Evolutionary conservation across 2,797 vertebrate species (phyloP).

Genomic region (Silurus lanzhouensis): DNA sequence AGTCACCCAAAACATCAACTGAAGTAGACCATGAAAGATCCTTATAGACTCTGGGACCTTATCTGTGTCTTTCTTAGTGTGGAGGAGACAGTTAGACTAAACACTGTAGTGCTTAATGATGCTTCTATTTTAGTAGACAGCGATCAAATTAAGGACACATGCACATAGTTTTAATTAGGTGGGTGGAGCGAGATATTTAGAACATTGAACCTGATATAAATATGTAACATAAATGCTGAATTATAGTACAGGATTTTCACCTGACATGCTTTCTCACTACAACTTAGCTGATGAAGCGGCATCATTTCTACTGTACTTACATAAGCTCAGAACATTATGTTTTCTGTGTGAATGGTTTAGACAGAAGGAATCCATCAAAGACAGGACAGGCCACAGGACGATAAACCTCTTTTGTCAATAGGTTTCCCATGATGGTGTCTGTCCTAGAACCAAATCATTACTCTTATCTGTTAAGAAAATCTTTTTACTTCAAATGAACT

Average conservation of each 20-base stretch:
- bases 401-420: not conserved
- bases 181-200: not conserved
- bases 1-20: not conserved
- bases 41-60: not conserved
- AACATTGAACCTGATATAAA: not conserved
- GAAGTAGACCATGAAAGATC: not conserved
- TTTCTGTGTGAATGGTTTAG: not conserved
- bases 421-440: not conserved
- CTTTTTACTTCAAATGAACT: conserved; percentile 10
- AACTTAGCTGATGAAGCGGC: not conserved
- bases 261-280: conserved; percentile 4
- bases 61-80: not conserved
- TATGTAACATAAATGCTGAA: not conserved
- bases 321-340: conserved; percentile 8
- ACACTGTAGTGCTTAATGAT: conserved; percentile 20
- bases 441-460: not conserved
- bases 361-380: not conserved
- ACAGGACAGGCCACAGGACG: not conserved
- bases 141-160: not conserved
- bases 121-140: conserved; percentile 1
- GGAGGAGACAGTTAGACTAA: conserved; percentile 15
- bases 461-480: conserved; percentile 1
- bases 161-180: not conserved
- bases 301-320: not conserved
- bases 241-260: not conserved